Evolutionary conservation across 2,797 vertebrate genomes (phyloP), one percentile per base, ranked within the genome.

Genomic region (Epinephelus malabaricus): DNA sequence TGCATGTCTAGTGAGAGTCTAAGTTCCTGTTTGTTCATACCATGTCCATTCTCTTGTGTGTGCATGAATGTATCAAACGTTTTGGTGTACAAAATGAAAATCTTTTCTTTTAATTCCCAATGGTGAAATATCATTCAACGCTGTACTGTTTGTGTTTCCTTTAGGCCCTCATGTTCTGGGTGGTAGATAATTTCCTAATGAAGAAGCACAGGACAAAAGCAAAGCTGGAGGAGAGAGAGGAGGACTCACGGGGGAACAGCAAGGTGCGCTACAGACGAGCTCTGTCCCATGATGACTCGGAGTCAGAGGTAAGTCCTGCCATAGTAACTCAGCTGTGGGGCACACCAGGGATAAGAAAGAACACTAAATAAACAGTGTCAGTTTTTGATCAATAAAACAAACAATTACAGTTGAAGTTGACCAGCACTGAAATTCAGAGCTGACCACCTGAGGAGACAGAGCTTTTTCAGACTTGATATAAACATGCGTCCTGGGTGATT

Each of bases 181-280:
- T 99, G 78, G 98, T 99, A 55, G 98, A 99, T 94, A 99, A 99
- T 86, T 99, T 99, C 89, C 95, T 99, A 68, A 99, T 99, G 98
- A 99, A 98, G 93, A 99, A 99, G 92, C 96, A 98, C 78, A 97
- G 96, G 89, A 99, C 97, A 94, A 99, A 99, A 97, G 98, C 97
- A 90, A 99, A 99, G 87, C 89, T 96, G 46, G 98, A 99, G 94
- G 98, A 99, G 92, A 96, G 97, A 74, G 97, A 96, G 84, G 97
- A 97, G 58, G 97, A 98, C 81, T 94, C 96, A 0, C 95, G 98
- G 63, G 97, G 97, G 18, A 97, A 95, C 89, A 97, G 96, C 89
- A 99, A 98, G 90, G 96, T 99, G 78, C 97, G 98, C 76, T 99
- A 99, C 86, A 96, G 98, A 81, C 95, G 98, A 89, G 97, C 98